phyloP scores from a whole-genome alignment of 2,888 invertebrate species.

The Hipparchia sbordonii region DNA sequence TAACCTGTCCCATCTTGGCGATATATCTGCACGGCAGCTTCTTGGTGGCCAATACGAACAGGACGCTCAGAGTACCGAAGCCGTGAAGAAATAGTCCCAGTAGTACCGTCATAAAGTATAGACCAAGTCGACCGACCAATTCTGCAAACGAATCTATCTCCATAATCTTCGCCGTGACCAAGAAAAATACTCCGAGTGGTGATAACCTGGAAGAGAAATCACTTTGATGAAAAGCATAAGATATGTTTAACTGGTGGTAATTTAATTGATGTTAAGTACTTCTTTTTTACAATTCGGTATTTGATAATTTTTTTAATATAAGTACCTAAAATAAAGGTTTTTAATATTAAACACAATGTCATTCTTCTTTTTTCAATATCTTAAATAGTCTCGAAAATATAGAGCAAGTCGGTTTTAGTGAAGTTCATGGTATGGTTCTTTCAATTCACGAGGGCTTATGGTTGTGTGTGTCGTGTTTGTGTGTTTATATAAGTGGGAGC shows the following conservation, averaged over 20 bases:
- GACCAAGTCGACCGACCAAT: slow-evolving; percentile 93
- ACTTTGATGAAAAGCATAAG: neutral
- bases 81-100: slow-evolving; percentile 96
- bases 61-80: slow-evolving; percentile 92
- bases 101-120: slow-evolving; percentile 96
- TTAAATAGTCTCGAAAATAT: no score
- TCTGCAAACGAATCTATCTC: slow-evolving; percentile 94
- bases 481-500: no score
- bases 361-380: no score
- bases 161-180: slow-evolving; percentile 95
- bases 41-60: slow-evolving; percentile 92
- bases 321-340: no score
- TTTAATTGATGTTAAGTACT: neutral
- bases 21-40: slow-evolving; percentile 92
- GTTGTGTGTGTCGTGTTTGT: no score
- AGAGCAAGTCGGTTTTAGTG: no score
- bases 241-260: no score
- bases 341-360: no score
- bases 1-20: slow-evolving; percentile 93
- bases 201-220: slow-evolving; percentile 86
- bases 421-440: no score
- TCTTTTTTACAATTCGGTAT: no score
- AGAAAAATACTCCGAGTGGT: slow-evolving; percentile 93
- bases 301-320: no score
- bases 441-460: no score